Conservation (phyloP, 2,797 vertebrate genomes). For the Myotis pilosus region DNA sequence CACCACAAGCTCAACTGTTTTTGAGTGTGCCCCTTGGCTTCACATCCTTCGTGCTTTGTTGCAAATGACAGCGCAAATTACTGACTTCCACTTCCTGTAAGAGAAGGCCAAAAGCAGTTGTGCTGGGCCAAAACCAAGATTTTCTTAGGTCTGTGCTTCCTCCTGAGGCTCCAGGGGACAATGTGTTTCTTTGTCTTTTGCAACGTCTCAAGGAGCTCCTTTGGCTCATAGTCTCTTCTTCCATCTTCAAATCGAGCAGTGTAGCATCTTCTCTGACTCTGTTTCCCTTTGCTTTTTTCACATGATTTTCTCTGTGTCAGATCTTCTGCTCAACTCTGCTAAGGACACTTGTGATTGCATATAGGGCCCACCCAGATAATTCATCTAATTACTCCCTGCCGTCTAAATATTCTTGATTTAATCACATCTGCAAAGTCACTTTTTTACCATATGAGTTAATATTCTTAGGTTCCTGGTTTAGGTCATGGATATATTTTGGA, state of each 20-base stretch:
- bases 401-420: not conserved
- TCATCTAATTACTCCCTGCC: not conserved
- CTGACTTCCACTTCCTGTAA: not conserved
- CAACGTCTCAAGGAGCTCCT: not conserved
- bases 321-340: not conserved
- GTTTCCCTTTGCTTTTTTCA: not conserved
- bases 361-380: not conserved
- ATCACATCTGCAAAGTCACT: not conserved
- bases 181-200: not conserved
- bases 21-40: not conserved
- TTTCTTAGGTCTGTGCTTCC: not conserved
- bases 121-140: not conserved
- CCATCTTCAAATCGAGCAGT: not conserved
- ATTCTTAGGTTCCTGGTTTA: not conserved
- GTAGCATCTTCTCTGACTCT: not conserved
- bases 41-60: not conserved
- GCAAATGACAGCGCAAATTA: not conserved
- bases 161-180: not conserved
- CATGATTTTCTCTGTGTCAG: not conserved
- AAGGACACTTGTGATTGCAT: not conserved
- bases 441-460: not conserved
- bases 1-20: not conserved
- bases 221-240: not conserved
- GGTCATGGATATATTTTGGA: not conserved
- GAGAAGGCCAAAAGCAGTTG: not conserved